Evolutionary conservation across 2,797 vertebrate species (phyloP).

Genomic region (Vireo griseus): DNA sequence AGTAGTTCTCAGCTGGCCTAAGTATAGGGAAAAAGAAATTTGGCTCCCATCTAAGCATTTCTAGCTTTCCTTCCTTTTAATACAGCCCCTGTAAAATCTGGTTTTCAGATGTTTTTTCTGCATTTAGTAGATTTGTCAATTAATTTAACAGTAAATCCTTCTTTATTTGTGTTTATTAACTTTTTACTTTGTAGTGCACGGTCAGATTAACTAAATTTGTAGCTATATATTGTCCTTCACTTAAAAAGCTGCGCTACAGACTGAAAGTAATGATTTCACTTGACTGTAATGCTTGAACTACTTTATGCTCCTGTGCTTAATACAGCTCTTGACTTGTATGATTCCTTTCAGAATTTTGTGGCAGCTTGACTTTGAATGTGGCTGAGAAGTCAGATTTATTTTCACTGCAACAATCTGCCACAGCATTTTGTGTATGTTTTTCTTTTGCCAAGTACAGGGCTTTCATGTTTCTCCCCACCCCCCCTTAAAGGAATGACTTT

Average conservation of each 20-base stretch:
- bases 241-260: background rate
- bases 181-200: background rate
- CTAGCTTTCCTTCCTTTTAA: background rate
- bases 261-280: background rate
- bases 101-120: background rate
- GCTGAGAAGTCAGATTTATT: conserved; percentile 23
- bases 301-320: background rate
- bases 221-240: background rate
- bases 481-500: background rate
- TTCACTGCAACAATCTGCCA: background rate
- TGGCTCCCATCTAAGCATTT: background rate
- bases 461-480: background rate
- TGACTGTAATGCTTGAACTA: background rate
- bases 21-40: background rate
- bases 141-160: background rate
- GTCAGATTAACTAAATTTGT: background rate
- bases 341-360: conserved; percentile 13
- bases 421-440: background rate
- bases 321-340: background rate
- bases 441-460: background rate
- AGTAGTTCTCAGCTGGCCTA: background rate
- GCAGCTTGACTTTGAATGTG: background rate
- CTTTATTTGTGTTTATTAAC: background rate
- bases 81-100: background rate
- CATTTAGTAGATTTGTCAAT: background rate